These are phyloP conservation scores for Mus spicilegus DNA, from an alignment of 2,113 vertebrate genomes.

Conservation along the genomic window DNA sequence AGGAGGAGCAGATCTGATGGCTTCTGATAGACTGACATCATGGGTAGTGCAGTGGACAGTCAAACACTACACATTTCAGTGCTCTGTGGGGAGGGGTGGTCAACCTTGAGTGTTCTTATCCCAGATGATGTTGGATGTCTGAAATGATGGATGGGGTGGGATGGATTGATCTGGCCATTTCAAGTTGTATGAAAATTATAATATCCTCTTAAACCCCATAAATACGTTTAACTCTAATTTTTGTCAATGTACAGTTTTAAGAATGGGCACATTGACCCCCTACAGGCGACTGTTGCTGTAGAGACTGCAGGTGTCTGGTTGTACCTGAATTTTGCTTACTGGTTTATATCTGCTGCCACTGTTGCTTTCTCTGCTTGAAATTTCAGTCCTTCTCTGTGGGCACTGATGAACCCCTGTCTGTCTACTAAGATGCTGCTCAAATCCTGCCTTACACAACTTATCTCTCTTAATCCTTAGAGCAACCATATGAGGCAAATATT, in stretches of 20 bases:
- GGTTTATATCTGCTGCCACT: accelerated
- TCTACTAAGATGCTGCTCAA: not conserved
- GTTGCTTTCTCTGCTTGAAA: not conserved
- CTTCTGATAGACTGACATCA: not conserved
- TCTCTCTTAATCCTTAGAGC: not conserved
- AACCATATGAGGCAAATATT: not conserved
- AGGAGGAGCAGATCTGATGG: not conserved
- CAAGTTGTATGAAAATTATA: not conserved
- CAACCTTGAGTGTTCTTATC: not conserved
- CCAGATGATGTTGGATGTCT: not conserved
- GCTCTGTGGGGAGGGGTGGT: too few relatives aligned
- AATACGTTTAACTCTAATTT: not conserved
- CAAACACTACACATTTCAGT: not conserved
- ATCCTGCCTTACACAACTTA: not conserved
- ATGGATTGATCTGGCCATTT: not conserved
- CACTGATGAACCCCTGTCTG: not conserved
- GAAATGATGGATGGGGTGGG: not conserved
- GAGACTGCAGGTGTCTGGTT: not conserved
- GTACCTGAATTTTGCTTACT: not conserved
- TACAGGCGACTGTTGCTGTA: not conserved
- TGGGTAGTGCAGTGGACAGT: not conserved
- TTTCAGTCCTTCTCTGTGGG: not conserved
- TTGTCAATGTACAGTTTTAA: not conserved
- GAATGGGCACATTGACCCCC: not conserved
- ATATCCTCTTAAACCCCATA: not conserved